A percentile compares a stretch with the other conserved stretches of the same genome.
These are phyloP conservation scores for Benthosema pterotum DNA, from an alignment of 2,797 vertebrate species.

Conservation along the genomic window DNA sequence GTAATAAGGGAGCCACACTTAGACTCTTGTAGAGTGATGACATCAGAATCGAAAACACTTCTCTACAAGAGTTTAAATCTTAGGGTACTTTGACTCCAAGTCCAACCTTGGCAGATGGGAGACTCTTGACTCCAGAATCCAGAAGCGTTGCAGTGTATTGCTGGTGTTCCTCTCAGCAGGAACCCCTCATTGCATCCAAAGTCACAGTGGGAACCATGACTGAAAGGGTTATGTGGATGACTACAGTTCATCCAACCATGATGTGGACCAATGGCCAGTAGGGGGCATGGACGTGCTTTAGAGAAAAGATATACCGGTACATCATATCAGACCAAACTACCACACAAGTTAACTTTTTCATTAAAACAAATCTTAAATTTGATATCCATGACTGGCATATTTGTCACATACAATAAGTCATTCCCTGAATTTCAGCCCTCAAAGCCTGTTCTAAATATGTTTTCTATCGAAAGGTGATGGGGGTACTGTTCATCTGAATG, in stretches of 20 bases:
- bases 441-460: too few relatives aligned
- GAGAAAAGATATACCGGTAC: background rate
- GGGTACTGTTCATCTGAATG: too few relatives aligned
- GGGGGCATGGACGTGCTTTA: conserved; percentile 59
- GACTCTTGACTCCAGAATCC: conserved; percentile 68
- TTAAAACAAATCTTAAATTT: background rate
- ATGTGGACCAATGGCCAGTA: conserved; percentile 50
- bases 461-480: too few relatives aligned
- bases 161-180: conserved; percentile 58
- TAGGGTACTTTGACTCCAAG: background rate
- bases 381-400: background rate
- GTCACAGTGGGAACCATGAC: conserved; percentile 68
- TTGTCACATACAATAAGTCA: background rate
- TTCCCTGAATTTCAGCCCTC: too few relatives aligned
- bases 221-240: conserved; percentile 56
- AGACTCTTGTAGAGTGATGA: too few relatives aligned
- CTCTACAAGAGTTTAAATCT: too few relatives aligned
- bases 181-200: conserved; percentile 76
- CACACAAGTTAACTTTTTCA: too few relatives aligned
- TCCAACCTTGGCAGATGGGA: conserved; percentile 71
- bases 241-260: conserved; percentile 66
- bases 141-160: conserved; percentile 58
- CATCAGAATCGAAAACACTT: too few relatives aligned
- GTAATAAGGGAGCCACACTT: too few relatives aligned
- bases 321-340: background rate